Evolutionary conservation across 1,140 invertebrate species (phyloP), one percentile per base, ranked within the genome.

Genomic region (Sycophaga agraensis): DNA sequence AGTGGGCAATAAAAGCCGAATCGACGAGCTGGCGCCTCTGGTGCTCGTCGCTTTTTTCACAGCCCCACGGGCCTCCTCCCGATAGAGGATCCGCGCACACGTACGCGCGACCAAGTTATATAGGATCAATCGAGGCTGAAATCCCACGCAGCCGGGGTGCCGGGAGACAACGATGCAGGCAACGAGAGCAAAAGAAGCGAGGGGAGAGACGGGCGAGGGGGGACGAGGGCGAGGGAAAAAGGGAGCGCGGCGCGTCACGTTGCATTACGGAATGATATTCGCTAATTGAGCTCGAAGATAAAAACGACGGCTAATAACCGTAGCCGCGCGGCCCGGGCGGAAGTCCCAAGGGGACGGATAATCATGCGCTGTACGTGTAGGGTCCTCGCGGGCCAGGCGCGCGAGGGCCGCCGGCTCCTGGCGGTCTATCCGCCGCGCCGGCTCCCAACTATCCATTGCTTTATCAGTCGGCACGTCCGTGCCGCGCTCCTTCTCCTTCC

Each of bases 271-370:
- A 75, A 74, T 76, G 72, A 76, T 78, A 78, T 73, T 73, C 68
- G 74, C 74, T 80, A 80, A 80, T 80, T 78, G 76, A 77, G 76
- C 69, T 69, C 71, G 73, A 78, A 78, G 75, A 80, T 78, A 80
- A 80, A 75, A 78, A 77, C 72, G 72, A 79, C 68, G 72, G 74
- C 73, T 79, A 79, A 79, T 79, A 78, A 79, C 73, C 70, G 71
- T 73, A 68, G 65, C 63, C 56, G 61, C 53, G 40, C 22, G 22
- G 42, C 11, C 21, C 55, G 51, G 16, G 64, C 51, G 66, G 63
- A 66, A 67, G 64, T 74, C 72, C 68, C 72, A 28, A 8, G 74
- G 70, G 74, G 74, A 64, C 62, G 70, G 70, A 73, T 76, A 76
- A 76, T 76, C 74, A 75, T 68, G 74, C 73, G 69, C 70, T 71